Evolutionary conservation across 1,140 invertebrate genomes (phyloP), one percentile per base, ranked within the genome.

Genomic region (Drosophila bifasciata): DNA sequence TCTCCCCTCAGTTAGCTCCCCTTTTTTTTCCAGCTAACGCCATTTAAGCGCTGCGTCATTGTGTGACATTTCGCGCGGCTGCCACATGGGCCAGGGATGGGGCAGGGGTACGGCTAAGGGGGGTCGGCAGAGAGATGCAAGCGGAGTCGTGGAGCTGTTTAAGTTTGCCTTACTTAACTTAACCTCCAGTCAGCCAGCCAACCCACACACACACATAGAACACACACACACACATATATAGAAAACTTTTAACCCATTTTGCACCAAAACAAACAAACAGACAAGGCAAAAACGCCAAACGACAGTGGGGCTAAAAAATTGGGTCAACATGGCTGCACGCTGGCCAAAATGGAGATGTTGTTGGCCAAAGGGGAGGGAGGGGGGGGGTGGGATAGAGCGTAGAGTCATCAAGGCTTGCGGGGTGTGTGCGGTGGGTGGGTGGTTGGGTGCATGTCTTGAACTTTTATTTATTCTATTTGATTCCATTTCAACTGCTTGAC

Each of bases 1-100:
- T 3, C 8, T 13, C 40, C 17, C 48, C 28, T 13, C 16, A 36
- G 41, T 48, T n/a, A 28, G 13, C n/a, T 17, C 25, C 36, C 49
- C 32, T 53, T 40, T 51, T 21, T 57, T 61, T 68, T 39, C 50
- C 56, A 66, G 57, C 77, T 21, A 58, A 44, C 61, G 76, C 72
- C 63, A 85, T 79, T 85, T 79, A 76, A 80, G 46, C 76, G 80
- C 81, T 80, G 81, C 73, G 77, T 86, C 81, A 81, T 74, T 76
- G 68, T 77, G 81, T 70, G 80, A 85, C 80, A 85, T 80, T 86
- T 86, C 76, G 72, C 73, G 74, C 62, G 77, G 76, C 51, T 56
- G 70, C 41, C 48, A 11, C 23, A 36, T 25, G 40, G 56, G 25
- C 28, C 23, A 15, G 45, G 59, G 52, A n/a, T n/a, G n/a, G n/a